phyloP scores from a whole-genome alignment of 2,113 vertebrate genomes.

The Muntiacus muntjak region DNA sequence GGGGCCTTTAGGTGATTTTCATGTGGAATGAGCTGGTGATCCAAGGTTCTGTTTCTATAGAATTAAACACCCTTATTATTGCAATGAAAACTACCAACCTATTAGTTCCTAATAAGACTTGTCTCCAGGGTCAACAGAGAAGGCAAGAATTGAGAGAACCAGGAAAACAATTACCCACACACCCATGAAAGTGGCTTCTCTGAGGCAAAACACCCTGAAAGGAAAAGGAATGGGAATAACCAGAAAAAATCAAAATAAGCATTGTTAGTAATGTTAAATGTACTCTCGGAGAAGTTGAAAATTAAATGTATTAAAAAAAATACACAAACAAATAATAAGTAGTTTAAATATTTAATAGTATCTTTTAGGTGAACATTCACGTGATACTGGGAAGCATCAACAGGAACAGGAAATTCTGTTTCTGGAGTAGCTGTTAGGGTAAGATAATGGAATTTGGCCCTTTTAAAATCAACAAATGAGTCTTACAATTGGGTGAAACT shows the following conservation, averaged over 20 bases:
- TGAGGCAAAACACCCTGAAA: slow-evolving; percentile 34
- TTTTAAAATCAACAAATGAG: slow-evolving; percentile 72
- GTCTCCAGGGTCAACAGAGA: not conserved
- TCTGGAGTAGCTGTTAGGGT: slow-evolving; percentile 65
- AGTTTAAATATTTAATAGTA: slow-evolving; percentile 61
- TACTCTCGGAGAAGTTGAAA: not conserved
- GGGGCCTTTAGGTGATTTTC: not conserved
- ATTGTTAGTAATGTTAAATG: not conserved
- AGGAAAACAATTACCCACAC: slow-evolving; percentile 29
- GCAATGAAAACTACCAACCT: slow-evolving; percentile 33
- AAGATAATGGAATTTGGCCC: slow-evolving; percentile 74
- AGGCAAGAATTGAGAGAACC: not conserved
- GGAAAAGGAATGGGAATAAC: not conserved
- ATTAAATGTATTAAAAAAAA: slow-evolving; percentile 1
- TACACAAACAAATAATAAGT: not conserved
- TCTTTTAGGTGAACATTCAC: slow-evolving; percentile 68
- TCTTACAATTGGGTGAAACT: slow-evolving; percentile 36
- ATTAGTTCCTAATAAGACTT: not conserved
- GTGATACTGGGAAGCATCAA: slow-evolving; percentile 70
- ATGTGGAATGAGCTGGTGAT: not conserved
- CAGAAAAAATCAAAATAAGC: not conserved
- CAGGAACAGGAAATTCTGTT: slow-evolving; percentile 74
- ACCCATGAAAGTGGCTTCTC: not conserved
- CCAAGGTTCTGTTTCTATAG: slow-evolving; percentile 23
- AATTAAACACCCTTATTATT: not conserved